phyloP scores from a whole-genome alignment of 2,888 invertebrate species.

The Noctuana brunneofusca region DNA sequence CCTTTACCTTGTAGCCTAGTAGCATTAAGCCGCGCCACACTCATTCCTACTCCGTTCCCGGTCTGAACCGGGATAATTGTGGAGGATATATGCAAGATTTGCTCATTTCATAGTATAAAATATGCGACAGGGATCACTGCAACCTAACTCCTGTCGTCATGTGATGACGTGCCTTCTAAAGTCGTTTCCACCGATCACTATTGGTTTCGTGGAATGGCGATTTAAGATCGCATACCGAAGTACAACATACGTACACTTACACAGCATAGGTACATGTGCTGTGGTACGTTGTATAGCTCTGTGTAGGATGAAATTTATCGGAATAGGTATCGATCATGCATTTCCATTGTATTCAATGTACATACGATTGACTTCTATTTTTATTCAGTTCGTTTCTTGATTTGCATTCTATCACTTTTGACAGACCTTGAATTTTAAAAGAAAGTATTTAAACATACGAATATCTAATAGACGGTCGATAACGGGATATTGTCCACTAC shows the following conservation, averaged over 20 bases:
- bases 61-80: too few relatives aligned
- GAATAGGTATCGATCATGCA: slow-evolving; percentile 38
- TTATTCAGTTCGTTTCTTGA: slow-evolving; percentile 53
- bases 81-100: too few relatives aligned
- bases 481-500: slow-evolving; percentile 7
- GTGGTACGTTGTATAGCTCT: slow-evolving; percentile 40
- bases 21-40: too few relatives aligned
- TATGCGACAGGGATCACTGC: slow-evolving; percentile 37
- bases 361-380: slow-evolving; percentile 55
- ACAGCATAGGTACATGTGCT: slow-evolving; percentile 16
- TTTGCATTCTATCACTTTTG: slow-evolving; percentile 48
- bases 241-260: slow-evolving; percentile 37
- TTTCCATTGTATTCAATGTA: slow-evolving; percentile 30
- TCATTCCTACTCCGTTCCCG: too few relatives aligned
- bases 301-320: slow-evolving; percentile 41
- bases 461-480: slow-evolving; percentile 7
- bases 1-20: too few relatives aligned
- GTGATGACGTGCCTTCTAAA: slow-evolving; percentile 54
- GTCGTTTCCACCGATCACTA: slow-evolving; percentile 50
- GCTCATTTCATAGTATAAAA: too few relatives aligned
- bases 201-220: slow-evolving; percentile 58
- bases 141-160: slow-evolving; percentile 45
- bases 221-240: slow-evolving; percentile 57
- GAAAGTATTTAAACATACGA: slow-evolving; percentile 17
- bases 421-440: slow-evolving; percentile 35